These are phyloP conservation scores for Atherinomorus stipes DNA, from an alignment of 2,113 vertebrate genomes.

Conservation along the genomic window DNA sequence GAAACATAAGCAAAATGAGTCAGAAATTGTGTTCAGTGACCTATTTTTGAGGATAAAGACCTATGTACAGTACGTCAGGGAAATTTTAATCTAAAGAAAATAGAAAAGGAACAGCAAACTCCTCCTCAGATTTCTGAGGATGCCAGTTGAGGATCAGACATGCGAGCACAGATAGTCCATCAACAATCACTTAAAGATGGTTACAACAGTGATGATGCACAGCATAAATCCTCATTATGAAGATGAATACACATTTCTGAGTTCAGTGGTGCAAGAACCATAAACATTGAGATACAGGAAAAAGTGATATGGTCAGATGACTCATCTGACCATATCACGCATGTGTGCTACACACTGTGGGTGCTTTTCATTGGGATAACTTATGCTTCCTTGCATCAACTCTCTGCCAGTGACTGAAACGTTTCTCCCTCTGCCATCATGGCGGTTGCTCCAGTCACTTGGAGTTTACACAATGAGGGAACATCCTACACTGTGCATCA, in stretches of 20 bases:
- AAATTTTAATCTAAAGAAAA: background rate
- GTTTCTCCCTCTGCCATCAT: background rate
- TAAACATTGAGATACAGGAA: background rate
- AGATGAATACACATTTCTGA: background rate
- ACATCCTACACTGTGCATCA: background rate
- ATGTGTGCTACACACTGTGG: background rate
- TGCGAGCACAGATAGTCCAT: background rate
- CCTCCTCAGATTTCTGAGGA: background rate
- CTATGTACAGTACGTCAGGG: background rate
- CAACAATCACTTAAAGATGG: background rate
- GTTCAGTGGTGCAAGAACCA: background rate
- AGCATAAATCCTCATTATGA: background rate
- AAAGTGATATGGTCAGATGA: conserved; percentile 2
- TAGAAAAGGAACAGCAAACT: background rate
- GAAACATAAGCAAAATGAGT: background rate
- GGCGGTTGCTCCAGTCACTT: background rate
- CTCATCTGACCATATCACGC: background rate
- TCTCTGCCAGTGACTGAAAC: background rate
- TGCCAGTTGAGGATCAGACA: background rate
- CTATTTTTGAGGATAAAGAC: background rate
- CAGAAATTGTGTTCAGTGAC: background rate
- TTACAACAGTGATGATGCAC: background rate
- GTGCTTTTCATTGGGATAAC: background rate
- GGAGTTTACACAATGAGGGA: background rate
- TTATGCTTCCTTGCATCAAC: background rate